Evolutionary conservation across 2,888 invertebrate species (phyloP).

Genomic region (Pachymerium ferrugineum): DNA sequence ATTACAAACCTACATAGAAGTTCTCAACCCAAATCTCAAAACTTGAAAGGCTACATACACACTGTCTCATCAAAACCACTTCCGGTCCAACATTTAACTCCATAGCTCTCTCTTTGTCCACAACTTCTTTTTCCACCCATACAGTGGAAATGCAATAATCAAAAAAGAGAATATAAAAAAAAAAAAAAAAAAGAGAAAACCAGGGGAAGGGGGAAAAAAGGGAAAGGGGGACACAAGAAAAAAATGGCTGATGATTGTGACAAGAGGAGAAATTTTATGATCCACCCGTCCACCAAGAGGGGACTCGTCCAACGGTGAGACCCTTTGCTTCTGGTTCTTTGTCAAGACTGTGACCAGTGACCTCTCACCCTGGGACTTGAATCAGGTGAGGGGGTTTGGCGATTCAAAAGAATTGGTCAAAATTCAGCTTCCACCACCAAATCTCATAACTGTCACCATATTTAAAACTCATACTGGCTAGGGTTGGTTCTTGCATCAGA

Average conservation of each 20-base stretch:
- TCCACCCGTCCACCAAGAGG: conserved; percentile 18
- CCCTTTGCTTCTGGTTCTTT: conserved; percentile 21
- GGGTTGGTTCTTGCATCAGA: not conserved
- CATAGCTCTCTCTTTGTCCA: not conserved
- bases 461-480: not conserved
- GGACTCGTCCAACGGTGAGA: conserved; percentile 15
- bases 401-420: conserved; percentile 21
- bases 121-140: not conserved
- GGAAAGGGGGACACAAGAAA: not conserved
- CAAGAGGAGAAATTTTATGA: conserved; percentile 18
- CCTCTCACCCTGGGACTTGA: not conserved
- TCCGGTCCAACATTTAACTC: not conserved
- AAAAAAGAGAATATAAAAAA: not conserved
- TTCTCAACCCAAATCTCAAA: too few species aligned
- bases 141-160: conserved; percentile 5
- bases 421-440: conserved; percentile 2
- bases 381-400: conserved; percentile 16
- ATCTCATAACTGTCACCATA: conserved; percentile 21
- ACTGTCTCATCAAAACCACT: not conserved
- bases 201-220: not conserved
- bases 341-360: not conserved
- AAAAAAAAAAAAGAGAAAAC: not conserved
- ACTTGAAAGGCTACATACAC: not conserved
- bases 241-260: conserved; percentile 21
- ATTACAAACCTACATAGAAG: too few species aligned